These are phyloP conservation scores for Neopelma chrysocephalum DNA, from an alignment of 2,797 vertebrate species.

Conservation along the genomic window DNA sequence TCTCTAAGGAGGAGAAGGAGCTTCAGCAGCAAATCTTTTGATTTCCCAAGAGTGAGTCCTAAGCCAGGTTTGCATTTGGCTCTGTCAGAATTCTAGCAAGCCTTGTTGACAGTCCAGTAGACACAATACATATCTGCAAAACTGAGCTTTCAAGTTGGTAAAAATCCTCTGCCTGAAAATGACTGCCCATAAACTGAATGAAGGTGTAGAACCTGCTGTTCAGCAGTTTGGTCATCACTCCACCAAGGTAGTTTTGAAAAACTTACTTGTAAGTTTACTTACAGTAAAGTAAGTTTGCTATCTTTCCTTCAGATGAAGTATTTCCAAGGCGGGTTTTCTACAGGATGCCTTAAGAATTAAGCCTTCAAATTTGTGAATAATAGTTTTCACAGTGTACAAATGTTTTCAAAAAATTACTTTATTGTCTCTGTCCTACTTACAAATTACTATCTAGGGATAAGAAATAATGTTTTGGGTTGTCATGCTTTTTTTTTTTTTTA, in stretches of 20 bases:
- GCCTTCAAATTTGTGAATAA: not conserved
- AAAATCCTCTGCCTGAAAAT: not conserved
- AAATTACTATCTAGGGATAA: not conserved
- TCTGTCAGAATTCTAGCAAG: not conserved
- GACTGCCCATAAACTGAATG: not conserved
- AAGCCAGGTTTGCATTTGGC: not conserved
- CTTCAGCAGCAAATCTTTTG: not conserved
- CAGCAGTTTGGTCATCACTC: not conserved
- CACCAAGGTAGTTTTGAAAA: not conserved
- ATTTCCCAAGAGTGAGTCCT: not conserved
- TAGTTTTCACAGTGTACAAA: not conserved
- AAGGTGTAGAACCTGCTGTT: not conserved
- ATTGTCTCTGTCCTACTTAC: not conserved
- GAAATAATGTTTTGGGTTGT: not conserved
- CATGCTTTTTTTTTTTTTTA: too few species aligned
- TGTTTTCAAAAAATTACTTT: not conserved
- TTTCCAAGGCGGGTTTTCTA: not conserved
- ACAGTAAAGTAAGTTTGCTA: too few species aligned
- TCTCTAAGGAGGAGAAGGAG: not conserved
- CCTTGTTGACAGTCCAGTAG: not conserved
- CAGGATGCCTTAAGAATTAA: not conserved
- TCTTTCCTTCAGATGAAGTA: not conserved
- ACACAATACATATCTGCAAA: not conserved
- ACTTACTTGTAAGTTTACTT: not conserved
- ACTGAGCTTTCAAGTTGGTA: not conserved